Conservation (phyloP, 1,140 invertebrate species). For the Pseudomyrmex flavicornis region DNA sequence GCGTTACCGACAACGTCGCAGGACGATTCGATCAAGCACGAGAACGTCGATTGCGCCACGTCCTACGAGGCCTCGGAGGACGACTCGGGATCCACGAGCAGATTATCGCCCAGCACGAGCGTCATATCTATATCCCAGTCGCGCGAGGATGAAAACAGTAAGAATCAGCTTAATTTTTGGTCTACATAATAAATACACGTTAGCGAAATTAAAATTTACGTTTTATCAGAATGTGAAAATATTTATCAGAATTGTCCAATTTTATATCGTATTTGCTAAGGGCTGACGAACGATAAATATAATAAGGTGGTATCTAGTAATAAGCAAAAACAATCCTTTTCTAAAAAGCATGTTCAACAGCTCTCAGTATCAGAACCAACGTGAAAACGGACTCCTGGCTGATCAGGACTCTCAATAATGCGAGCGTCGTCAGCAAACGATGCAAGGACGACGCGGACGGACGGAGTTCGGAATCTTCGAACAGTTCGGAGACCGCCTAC, state of each 20-base stretch:
- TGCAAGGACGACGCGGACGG: constrained; percentile 30
- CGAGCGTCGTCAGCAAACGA: constrained; percentile 65
- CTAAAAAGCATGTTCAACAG: constrained; percentile 65
- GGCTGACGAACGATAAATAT: background rate
- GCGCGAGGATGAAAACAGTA: constrained; percentile 63
- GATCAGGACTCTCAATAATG: constrained; percentile 79
- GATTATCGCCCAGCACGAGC: constrained; percentile 52
- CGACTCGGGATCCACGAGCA: constrained; percentile 72
- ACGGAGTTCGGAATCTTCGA: constrained; percentile 67
- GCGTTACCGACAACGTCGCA: background rate
- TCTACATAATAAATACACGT: too few relatives aligned
- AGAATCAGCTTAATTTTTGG: background rate
- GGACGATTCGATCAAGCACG: background rate
- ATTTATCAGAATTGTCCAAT: too few relatives aligned
- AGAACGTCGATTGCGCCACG: constrained; percentile 55
- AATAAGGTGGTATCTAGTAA: constrained; percentile 32
- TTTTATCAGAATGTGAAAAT: too few relatives aligned
- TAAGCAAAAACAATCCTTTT: constrained; percentile 53
- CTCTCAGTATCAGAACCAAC: constrained; percentile 70
- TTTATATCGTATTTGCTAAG: background rate
- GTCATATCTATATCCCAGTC: constrained; percentile 21
- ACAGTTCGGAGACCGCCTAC: constrained; percentile 67
- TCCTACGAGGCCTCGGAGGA: constrained; percentile 78
- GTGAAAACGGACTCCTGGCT: constrained; percentile 83
- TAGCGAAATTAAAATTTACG: too few relatives aligned